These are phyloP conservation scores for Pristionchus fissidentatus DNA, from an alignment of 2,888 invertebrate genomes.

Conservation along the genomic window DNA sequence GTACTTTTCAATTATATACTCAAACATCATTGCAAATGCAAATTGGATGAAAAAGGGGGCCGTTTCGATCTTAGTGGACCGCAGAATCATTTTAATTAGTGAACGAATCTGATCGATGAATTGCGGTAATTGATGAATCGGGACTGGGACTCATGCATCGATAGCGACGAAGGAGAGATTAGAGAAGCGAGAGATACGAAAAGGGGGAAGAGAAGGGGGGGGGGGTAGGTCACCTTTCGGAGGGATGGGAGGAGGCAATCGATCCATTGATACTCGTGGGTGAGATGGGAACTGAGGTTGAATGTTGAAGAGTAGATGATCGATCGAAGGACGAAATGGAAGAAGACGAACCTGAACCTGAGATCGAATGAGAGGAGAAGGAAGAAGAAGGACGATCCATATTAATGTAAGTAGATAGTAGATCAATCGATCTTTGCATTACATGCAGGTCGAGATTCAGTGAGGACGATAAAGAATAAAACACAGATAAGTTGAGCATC, in stretches of 20 bases:
- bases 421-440: too few relatives aligned
- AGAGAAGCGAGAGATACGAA: neutral
- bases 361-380: neutral
- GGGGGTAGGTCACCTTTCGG: constrained; percentile 27
- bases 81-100: neutral
- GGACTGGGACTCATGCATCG: neutral
- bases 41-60: too few relatives aligned
- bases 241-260: neutral
- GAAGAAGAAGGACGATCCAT: neutral
- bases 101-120: neutral
- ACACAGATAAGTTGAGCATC: neutral
- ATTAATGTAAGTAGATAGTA: too few relatives aligned
- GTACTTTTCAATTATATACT: neutral
- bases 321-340: constrained; percentile 44
- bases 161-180: neutral
- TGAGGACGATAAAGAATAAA: neutral
- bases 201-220: neutral
- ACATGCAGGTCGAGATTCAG: neutral
- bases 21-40: neutral
- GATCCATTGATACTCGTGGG: constrained; percentile 23
- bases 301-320: constrained; percentile 37
- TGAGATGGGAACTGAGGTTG: neutral
- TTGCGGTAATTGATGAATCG: neutral
- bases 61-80: neutral
- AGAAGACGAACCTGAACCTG: constrained; percentile 40